Evolutionary conservation across 2,888 invertebrate species (phyloP), one percentile per base, ranked within the genome.

Genomic region (Dromius quadrimaculatus): DNA sequence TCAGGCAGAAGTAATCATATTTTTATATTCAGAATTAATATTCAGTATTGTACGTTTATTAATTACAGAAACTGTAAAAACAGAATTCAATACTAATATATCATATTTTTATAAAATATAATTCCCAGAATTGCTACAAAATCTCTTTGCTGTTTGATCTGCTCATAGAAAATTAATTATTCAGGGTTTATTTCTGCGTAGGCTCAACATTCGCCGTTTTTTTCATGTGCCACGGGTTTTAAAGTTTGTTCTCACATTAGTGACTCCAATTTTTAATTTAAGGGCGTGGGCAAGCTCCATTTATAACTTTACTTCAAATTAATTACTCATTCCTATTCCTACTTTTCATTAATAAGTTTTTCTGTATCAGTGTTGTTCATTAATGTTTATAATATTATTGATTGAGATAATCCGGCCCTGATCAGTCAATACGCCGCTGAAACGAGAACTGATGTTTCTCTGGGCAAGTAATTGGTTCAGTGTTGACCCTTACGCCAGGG

Each of bases 301-400:
- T 68, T 59, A 68, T 68, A 68, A 34, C 59, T 45, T 68, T 59
- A 59, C 59, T 59, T 50, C 19, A 59, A 68, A 68, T 68, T 68
- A 68, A 68, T 59, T 47, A 36, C 59, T 32, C 17, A 22, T 32
- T 32, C 5, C 5, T 32, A 9, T 8, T 6, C 32, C 9, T 8
- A 32, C 32, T 32, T 32, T 8, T 6, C 32, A 32, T 6, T 32
- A n/a, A n/a, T n/a, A n/a, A n/a, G n/a, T n/a, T n/a, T n/a, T n/a
- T n/a, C n/a, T n/a, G n/a, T n/a, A n/a, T n/a, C n/a, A n/a, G 32
- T 32, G 32, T 8, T 32, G 32, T 32, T 32, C n/a, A n/a, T n/a
- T n/a, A n/a, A n/a, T n/a, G n/a, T n/a, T n/a, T n/a, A n/a, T n/a
- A n/a, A n/a, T n/a, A n/a, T n/a, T n/a, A n/a, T n/a, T n/a, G n/a